Percentiles rank a stretch among this genome's conserved stretches.
Conservation (phyloP, 1,140 invertebrate species). For the Bombus affinis region DNA sequence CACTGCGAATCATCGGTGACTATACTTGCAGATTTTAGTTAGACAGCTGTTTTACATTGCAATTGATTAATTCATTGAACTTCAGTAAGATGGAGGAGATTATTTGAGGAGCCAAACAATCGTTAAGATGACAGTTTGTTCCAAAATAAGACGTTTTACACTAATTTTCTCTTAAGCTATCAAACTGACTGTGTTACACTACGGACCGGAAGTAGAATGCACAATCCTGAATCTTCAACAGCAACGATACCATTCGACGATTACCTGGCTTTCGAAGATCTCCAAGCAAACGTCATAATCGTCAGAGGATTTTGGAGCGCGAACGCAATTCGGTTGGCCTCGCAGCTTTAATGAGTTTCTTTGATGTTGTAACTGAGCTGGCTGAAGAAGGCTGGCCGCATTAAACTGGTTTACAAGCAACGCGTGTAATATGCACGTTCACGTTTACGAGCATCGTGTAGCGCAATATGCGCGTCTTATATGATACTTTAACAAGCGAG, state of each 20-base stretch:
- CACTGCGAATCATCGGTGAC: too few species aligned
- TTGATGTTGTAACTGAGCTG: slow-evolving; percentile 3
- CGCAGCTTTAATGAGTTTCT: slow-evolving; percentile 33
- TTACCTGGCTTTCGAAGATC: background rate
- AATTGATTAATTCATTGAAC: too few species aligned
- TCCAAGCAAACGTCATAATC: background rate
- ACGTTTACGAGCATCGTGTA: slow-evolving; percentile 7
- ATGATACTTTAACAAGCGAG: slow-evolving; percentile 7
- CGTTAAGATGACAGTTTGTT: too few species aligned
- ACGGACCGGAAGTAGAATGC: too few species aligned
- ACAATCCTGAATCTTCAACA: background rate
- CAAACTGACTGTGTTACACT: too few species aligned
- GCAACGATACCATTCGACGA: background rate
- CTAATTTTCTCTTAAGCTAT: too few species aligned
- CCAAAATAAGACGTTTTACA: too few species aligned
- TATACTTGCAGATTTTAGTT: too few species aligned
- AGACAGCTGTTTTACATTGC: too few species aligned
- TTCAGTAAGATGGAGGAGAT: too few species aligned
- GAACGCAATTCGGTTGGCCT: background rate
- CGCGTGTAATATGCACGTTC: slow-evolving; percentile 11
- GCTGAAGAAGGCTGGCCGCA: background rate
- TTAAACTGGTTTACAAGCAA: slow-evolving; percentile 35
- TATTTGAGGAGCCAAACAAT: too few species aligned
- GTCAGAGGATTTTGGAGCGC: background rate
- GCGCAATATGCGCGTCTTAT: slow-evolving; percentile 13